Percentiles rank a stretch among this genome's conserved stretches.
phyloP scores from a whole-genome alignment of 1,140 invertebrate genomes.

The Mya arenaria region DNA sequence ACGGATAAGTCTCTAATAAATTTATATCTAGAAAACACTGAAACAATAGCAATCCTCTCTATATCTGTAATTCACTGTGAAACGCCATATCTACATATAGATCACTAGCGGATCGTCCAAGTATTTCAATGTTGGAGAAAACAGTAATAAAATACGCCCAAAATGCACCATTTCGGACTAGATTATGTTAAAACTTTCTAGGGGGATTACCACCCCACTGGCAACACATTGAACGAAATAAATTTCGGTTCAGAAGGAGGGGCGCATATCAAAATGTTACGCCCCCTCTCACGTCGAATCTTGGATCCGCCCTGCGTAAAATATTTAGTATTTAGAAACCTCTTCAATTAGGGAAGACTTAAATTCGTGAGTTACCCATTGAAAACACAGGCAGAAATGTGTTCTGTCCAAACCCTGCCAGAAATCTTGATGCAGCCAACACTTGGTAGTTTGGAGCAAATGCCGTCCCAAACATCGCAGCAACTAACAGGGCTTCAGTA shows the following conservation, averaged over 20 bases:
- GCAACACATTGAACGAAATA: too few relatives aligned
- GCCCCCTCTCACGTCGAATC: neutral
- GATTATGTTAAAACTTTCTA: too few relatives aligned
- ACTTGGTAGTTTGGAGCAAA: conserved; percentile 60
- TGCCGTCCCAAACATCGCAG: conserved; percentile 53
- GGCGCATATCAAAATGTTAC: neutral
- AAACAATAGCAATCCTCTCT: too few relatives aligned
- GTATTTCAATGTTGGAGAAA: too few relatives aligned
- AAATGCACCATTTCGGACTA: too few relatives aligned
- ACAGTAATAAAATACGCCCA: too few relatives aligned
- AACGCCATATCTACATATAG: too few relatives aligned
- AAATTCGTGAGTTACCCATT: conserved; percentile 55
- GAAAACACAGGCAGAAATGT: conserved; percentile 65
- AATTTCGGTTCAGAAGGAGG: neutral
- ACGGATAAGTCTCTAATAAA: too few relatives aligned
- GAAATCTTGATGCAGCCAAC: conserved; percentile 60
- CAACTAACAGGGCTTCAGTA: conserved; percentile 37
- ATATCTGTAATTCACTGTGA: too few relatives aligned
- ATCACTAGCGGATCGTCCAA: too few relatives aligned
- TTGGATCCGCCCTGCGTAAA: neutral
- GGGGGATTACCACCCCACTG: too few relatives aligned
- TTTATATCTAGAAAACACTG: too few relatives aligned
- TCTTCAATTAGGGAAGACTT: neutral
- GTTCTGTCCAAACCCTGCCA: conserved; percentile 59
- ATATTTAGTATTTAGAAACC: neutral